phyloP scores from a whole-genome alignment of 1,140 invertebrate species.

The Drosophila setifemur region DNA sequence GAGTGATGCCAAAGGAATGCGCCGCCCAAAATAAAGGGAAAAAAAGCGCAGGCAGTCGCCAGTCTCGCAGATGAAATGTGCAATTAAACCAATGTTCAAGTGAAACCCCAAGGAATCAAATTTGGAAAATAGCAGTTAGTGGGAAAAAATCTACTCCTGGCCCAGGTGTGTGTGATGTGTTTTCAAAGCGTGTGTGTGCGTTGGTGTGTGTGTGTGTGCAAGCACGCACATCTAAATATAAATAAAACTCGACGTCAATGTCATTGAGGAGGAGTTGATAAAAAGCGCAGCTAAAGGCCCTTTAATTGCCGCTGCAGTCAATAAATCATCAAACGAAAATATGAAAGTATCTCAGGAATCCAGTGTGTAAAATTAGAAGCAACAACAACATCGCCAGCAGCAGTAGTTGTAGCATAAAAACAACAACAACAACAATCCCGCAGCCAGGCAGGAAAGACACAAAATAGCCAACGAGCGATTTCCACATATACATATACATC shows the following conservation, averaged over 20 bases:
- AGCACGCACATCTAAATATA: conserved; percentile 68
- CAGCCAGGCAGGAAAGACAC: conserved; percentile 57
- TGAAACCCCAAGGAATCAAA: conserved; percentile 8
- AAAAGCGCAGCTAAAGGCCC: conserved; percentile 75
- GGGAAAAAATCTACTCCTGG: conserved; percentile 23
- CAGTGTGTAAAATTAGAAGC: conserved; percentile 72
- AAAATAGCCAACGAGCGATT: conserved; percentile 61
- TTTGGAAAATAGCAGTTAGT: conserved; percentile 16
- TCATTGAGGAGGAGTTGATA: conserved; percentile 74
- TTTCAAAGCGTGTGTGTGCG: background rate
- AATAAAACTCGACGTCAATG: conserved; percentile 73
- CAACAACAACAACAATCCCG: too few species aligned
- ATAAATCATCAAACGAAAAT: conserved; percentile 80
- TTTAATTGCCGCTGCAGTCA: conserved; percentile 78
- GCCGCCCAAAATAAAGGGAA: conserved; percentile 14
- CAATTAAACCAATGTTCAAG: conserved; percentile 33
- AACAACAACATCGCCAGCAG: conserved; percentile 6
- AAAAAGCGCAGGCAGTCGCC: conserved; percentile 11
- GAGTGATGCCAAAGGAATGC: conserved; percentile 37
- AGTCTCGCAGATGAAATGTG: conserved; percentile 23
- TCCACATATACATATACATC: conserved; percentile 50
- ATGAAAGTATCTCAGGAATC: conserved; percentile 78
- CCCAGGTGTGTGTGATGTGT: conserved; percentile 11
- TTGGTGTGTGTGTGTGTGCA: conserved; percentile 10
- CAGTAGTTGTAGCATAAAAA: too few species aligned